Conservation (phyloP, 2,113 vertebrate species). For the Ptyas mucosa region DNA sequence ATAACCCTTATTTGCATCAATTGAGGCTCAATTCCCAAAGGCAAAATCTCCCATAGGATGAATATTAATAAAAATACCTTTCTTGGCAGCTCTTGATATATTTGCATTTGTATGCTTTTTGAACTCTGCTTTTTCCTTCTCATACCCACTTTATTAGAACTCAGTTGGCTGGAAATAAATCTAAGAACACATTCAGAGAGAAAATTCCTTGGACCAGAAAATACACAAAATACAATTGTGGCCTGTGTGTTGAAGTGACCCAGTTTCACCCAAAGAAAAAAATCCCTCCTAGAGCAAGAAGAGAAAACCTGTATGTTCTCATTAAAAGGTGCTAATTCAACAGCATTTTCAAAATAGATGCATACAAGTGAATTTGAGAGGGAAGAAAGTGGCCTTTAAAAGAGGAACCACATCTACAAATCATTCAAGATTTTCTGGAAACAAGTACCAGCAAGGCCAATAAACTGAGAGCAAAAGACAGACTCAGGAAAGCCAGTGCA, state of each 20-base stretch:
- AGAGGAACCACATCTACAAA: background rate
- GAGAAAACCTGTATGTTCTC: conserved; percentile 12
- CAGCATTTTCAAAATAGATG: conserved; percentile 8
- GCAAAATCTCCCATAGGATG: background rate
- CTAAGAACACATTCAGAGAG: conserved; percentile 5
- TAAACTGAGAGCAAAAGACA: background rate
- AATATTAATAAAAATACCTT: conserved; percentile 2
- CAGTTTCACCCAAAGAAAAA: conserved; percentile 26
- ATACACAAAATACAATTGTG: conserved; percentile 9
- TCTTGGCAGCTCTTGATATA: background rate
- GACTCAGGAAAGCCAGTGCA: background rate
- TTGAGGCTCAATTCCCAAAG: background rate
- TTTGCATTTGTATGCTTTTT: conserved; percentile 7
- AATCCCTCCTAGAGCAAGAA: conserved; percentile 1
- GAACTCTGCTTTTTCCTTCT: no score
- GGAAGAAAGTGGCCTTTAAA: background rate
- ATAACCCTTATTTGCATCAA: background rate
- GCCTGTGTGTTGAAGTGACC: conserved; percentile 18
- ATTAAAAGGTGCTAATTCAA: conserved; percentile 26
- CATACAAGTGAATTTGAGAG: background rate
- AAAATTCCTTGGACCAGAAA: conserved; percentile 9
- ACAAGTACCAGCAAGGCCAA: background rate
- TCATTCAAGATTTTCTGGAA: background rate
- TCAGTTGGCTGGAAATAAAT: background rate
- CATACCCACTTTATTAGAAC: background rate